phyloP scores from a whole-genome alignment of 2,888 invertebrate species.

The Nomada flava region DNA sequence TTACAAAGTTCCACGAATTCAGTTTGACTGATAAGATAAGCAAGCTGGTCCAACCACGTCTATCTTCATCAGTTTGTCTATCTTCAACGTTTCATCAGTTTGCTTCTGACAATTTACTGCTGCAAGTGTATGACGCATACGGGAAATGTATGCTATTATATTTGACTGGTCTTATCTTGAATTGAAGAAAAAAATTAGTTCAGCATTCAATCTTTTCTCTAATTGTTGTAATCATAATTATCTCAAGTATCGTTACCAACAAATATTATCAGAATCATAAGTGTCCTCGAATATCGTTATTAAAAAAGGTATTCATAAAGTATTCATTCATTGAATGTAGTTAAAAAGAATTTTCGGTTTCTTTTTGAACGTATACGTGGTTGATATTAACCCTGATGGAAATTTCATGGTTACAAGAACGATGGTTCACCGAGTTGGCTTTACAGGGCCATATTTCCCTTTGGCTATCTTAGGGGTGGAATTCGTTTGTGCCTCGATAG shows the following conservation, averaged over 20 bases:
- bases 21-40: constrained; percentile 30
- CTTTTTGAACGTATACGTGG: constrained; percentile 1
- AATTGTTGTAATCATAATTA: too few species aligned
- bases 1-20: constrained; percentile 23
- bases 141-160: too few species aligned
- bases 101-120: not conserved
- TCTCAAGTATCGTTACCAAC: too few species aligned
- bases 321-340: constrained; percentile 14
- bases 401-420: constrained; percentile 52
- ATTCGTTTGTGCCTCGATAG: constrained; percentile 42
- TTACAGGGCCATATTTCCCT: constrained; percentile 34
- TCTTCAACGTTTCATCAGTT: not conserved
- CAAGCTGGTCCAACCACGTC: not conserved
- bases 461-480: constrained; percentile 8
- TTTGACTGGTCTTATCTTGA: too few species aligned
- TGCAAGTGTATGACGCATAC: not conserved
- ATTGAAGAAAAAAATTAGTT: too few species aligned
- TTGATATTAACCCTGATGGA: constrained; percentile 49
- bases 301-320: not conserved
- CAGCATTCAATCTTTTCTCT: not conserved
- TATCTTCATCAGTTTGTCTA: constrained; percentile 29
- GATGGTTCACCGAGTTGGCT: constrained; percentile 38
- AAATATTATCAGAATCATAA: too few species aligned
- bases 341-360: constrained; percentile 7
- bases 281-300: too few species aligned